A percentile compares a stretch with the other conserved stretches of the same genome.
phyloP scores from a whole-genome alignment of 2,888 invertebrate species.

The Anagyrus pseudococci region DNA sequence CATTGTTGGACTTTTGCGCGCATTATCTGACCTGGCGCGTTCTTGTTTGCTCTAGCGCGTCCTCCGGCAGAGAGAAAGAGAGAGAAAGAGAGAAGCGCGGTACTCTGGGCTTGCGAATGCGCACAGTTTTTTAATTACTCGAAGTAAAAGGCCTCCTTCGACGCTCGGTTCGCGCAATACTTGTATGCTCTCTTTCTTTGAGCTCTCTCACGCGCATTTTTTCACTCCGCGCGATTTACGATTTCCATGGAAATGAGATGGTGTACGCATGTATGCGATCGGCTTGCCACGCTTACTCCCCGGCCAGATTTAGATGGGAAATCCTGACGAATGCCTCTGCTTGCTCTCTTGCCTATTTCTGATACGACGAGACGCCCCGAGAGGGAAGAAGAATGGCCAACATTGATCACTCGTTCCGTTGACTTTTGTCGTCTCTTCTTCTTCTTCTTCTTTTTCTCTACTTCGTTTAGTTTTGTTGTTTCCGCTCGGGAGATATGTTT shows the following conservation, averaged over 20 bases:
- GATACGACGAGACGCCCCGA: neutral
- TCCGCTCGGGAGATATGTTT: too few relatives aligned
- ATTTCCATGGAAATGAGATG: conserved; percentile 51
- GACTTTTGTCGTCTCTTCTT: too few relatives aligned
- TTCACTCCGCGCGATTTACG: conserved; percentile 46
- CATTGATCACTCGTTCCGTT: too few relatives aligned
- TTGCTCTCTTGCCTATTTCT: too few relatives aligned
- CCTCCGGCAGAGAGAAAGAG: neutral
- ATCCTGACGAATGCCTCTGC: too few relatives aligned
- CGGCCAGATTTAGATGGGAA: too few relatives aligned
- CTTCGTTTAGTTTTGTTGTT: too few relatives aligned
- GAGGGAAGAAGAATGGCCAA: too few relatives aligned
- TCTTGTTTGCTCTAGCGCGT: conserved; percentile 16
- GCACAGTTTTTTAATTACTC: conserved; percentile 50
- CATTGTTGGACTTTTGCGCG: conserved; percentile 47
- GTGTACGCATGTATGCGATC: neutral
- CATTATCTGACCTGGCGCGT: too few relatives aligned
- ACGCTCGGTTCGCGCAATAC: neutral
- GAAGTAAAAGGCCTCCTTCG: conserved; percentile 16
- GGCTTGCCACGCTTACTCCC: too few relatives aligned
- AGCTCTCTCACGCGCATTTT: conserved; percentile 13
- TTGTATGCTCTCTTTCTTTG: neutral
- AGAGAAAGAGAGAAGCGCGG: neutral
- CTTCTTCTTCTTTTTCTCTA: too few relatives aligned
- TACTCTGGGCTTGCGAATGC: conserved; percentile 42